Base-by-base conservation (phyloP, 2,888 invertebrate species). In the Pycnomerus fuliginosus region DNA sequence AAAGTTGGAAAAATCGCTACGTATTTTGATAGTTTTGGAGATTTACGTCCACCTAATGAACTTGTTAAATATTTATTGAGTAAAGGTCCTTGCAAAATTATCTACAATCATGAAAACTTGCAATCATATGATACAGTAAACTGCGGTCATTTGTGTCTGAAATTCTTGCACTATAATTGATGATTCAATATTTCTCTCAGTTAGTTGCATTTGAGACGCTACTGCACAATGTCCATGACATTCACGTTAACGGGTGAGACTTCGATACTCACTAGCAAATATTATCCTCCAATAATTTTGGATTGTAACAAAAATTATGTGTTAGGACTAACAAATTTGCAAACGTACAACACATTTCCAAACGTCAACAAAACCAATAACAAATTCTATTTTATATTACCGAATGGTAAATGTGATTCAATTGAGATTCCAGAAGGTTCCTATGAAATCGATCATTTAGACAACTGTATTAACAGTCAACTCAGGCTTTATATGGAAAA, bases 121-220 rank as follows among this genome's bases (percentile, higher is more conserved):
- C 39, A 39, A 14, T 8, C 10, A 8, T 22, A 23, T 11, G n/a
- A 32, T 22, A 14, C 39, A 7, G 1, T 14, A 7, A 52, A 40
- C 44, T 48, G 48, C 27, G 45, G 51, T 4, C 53, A 54, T 37
- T 47, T 55, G 33, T 55, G 53, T 46, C 39, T 51, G 33, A 34
- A 44, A 27, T 56, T 54, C 42, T 27, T 52, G 7, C 33, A 44
- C 3, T 14, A 28, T 44, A 27, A 5, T 28, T 25, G 10, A 8
- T 20, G 23, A 28, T 23, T n/a, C n/a, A n/a, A n/a, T n/a, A n/a
- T n/a, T n/a, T n/a, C n/a, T n/a, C n/a, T n/a, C n/a, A n/a, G n/a
- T n/a, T n/a, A n/a, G n/a, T n/a, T n/a, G n/a, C n/a, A n/a, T n/a
- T n/a, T n/a, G n/a, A n/a, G n/a, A n/a, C n/a, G n/a, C n/a, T n/a